Evolutionary conservation across 1,140 invertebrate species (phyloP).

Genomic region (Nautilus pompilius): DNA sequence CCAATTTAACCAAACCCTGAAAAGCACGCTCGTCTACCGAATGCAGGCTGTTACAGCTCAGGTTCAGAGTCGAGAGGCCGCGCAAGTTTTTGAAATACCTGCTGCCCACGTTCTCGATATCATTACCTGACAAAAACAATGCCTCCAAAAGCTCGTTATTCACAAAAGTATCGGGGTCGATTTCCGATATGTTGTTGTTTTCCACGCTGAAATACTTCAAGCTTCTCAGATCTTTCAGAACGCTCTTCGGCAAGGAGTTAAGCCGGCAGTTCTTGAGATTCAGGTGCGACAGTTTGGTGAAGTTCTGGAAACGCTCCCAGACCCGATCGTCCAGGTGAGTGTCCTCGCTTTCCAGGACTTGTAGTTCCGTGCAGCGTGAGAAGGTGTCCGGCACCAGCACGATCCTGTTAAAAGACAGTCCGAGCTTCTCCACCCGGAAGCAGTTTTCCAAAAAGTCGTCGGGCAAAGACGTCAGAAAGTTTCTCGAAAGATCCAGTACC

Average conservation of each 20-base stretch:
- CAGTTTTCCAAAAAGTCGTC: conserved; percentile 2
- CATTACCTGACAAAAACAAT: conserved; percentile 19
- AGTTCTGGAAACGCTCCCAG: conserved; percentile 10
- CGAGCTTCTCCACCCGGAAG: conserved; percentile 5
- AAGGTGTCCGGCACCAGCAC: not conserved
- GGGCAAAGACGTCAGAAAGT: conserved; percentile 8
- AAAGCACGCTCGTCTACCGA: conserved; percentile 9
- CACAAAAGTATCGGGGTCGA: conserved; percentile 14
- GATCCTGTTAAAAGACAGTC: conserved; percentile 2
- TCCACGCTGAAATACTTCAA: conserved; percentile 10
- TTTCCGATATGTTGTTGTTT: conserved; percentile 9
- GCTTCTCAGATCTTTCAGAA: conserved; percentile 11
- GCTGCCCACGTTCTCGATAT: conserved; percentile 7
- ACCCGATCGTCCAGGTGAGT: conserved; percentile 16
- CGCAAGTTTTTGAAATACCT: conserved; percentile 11
- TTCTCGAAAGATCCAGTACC: conserved; percentile 10
- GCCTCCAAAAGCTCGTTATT: conserved; percentile 7
- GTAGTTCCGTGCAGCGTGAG: not conserved
- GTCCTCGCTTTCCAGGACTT: not conserved
- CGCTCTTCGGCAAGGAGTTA: conserved; percentile 1
- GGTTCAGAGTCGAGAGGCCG: conserved; percentile 6
- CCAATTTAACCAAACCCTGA: conserved; percentile 2
- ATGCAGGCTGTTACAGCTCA: conserved; percentile 12
- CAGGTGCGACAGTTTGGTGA: conserved; percentile 5
- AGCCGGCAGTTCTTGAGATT: conserved; percentile 13